These are phyloP conservation scores for Micrastur ruficollis DNA, from an alignment of 2,797 vertebrate species.

Conservation along the genomic window DNA sequence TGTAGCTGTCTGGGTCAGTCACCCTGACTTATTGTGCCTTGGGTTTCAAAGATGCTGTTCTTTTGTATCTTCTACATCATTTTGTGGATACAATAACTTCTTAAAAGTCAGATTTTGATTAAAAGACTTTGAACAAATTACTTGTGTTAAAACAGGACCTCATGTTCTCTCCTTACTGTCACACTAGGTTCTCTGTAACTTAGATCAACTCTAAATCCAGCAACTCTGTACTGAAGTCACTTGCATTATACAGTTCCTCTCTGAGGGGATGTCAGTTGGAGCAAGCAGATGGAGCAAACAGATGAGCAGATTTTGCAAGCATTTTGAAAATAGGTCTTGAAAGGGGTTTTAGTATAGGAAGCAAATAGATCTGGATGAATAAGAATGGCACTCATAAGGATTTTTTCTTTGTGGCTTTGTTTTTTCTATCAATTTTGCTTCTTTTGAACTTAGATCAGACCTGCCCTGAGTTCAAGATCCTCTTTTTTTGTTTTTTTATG, in stretches of 20 bases:
- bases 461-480: neutral
- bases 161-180: neutral
- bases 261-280: conserved; percentile 17
- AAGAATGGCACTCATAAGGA: neutral
- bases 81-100: neutral
- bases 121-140: neutral
- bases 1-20: neutral
- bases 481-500: neutral
- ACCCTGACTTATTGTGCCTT: neutral
- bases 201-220: neutral
- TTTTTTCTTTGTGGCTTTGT: neutral
- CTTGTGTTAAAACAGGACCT: neutral
- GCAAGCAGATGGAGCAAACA: conserved; percentile 48
- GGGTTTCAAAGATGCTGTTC: neutral
- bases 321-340: conserved; percentile 43
- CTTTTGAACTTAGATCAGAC: neutral
- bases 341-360: neutral
- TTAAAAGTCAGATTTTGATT: neutral
- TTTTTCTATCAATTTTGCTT: neutral
- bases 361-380: neutral
- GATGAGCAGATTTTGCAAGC: conserved; percentile 25
- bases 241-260: neutral
- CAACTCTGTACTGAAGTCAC: neutral
- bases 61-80: neutral
- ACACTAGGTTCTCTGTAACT: neutral